Percentiles rank a stretch among this genome's conserved stretches.
phyloP scores from a whole-genome alignment of 2,113 vertebrate species.

The Lasiurus cinereus region DNA sequence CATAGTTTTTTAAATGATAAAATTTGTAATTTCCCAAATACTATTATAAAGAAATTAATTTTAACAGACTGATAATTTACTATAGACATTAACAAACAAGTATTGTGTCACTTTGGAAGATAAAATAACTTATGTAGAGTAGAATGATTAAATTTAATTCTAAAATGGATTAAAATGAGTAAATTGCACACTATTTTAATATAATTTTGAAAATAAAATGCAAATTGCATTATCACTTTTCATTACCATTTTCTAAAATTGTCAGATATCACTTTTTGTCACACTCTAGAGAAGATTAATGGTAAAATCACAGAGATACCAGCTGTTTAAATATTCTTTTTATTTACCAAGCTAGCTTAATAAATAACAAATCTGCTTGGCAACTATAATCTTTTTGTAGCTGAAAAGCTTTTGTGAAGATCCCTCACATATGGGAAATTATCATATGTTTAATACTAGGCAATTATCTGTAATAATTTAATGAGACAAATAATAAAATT shows the following conservation, averaged over 20 bases:
- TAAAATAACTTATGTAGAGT: slow-evolving; percentile 43
- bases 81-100: slow-evolving; percentile 42
- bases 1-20: not conserved
- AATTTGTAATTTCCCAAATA: slow-evolving; percentile 13
- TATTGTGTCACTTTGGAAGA: not conserved
- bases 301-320: slow-evolving; percentile 63
- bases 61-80: slow-evolving; percentile 28
- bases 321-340: slow-evolving; percentile 81
- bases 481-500: slow-evolving; percentile 38
- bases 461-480: slow-evolving; percentile 55
- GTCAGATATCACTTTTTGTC: slow-evolving; percentile 74
- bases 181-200: not conserved
- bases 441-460: slow-evolving; percentile 33
- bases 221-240: slow-evolving; percentile 60
- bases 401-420: slow-evolving; percentile 50
- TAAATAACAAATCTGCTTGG: slow-evolving; percentile 73
- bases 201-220: slow-evolving; percentile 69
- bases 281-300: slow-evolving; percentile 63
- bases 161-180: slow-evolving; percentile 59
- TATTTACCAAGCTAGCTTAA: slow-evolving; percentile 73
- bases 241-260: slow-evolving; percentile 72
- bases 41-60: not conserved
- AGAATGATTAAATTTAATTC: slow-evolving; percentile 44
- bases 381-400: slow-evolving; percentile 64
- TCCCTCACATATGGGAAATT: not conserved